Conservation (phyloP, 1,140 invertebrate genomes). For the Campoletis sonorensis region DNA sequence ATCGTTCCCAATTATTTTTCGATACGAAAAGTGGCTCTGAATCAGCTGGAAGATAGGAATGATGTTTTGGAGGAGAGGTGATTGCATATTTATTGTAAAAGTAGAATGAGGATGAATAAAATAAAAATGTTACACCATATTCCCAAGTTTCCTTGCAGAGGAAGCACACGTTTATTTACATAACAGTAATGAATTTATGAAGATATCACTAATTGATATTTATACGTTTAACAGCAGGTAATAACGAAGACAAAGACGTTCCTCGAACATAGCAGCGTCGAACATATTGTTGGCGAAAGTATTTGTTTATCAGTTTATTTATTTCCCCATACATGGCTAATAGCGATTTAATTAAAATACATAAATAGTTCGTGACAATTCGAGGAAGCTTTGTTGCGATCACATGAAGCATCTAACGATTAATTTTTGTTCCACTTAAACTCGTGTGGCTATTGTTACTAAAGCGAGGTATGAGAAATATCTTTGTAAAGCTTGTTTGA, state of each 20-base stretch:
- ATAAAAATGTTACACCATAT: constrained; percentile 63
- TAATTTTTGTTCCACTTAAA: neutral
- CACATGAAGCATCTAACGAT: constrained; percentile 31
- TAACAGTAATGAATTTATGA: constrained; percentile 59
- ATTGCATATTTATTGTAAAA: neutral
- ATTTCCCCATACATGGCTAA: constrained; percentile 1
- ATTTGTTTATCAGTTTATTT: neutral
- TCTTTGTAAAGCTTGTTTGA: neutral
- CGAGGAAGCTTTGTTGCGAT: constrained; percentile 28
- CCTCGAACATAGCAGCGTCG: neutral
- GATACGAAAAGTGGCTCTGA: neutral
- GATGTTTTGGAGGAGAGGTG: neutral
- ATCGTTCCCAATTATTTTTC: neutral
- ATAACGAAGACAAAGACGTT: constrained; percentile 27
- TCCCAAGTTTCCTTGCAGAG: constrained; percentile 66
- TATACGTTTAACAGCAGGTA: constrained; percentile 24
- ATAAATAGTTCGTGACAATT: constrained; percentile 11
- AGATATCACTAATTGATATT: constrained; percentile 39
- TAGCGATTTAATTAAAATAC: constrained; percentile 33
- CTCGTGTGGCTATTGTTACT: neutral
- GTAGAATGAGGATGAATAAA: constrained; percentile 44
- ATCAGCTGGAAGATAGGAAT: neutral
- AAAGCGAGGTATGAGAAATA: constrained; percentile 10
- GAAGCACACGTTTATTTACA: constrained; percentile 76
- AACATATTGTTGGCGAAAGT: neutral